phyloP scores from a whole-genome alignment of 2,113 vertebrate genomes.

The Phrynosoma platyrhinos region DNA sequence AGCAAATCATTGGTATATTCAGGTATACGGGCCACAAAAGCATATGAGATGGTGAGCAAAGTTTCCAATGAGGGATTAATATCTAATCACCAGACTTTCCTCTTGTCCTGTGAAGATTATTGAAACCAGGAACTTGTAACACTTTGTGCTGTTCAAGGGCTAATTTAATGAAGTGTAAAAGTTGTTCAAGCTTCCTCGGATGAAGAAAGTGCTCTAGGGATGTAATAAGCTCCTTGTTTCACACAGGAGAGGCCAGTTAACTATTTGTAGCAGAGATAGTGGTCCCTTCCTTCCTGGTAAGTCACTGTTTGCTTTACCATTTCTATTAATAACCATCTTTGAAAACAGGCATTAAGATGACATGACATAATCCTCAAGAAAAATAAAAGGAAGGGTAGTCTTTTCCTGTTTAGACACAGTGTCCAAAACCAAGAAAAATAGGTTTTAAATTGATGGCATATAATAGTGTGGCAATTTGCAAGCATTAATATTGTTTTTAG shows the following conservation, averaged over 20 bases:
- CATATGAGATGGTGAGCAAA: neutral
- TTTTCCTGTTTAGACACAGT: constrained; percentile 75
- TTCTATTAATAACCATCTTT: constrained; percentile 66
- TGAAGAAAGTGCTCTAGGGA: constrained; percentile 47
- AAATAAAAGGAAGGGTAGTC: constrained; percentile 66
- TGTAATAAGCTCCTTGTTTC: constrained; percentile 51
- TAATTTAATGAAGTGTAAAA: neutral
- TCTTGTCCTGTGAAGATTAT: constrained; percentile 20
- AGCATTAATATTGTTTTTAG: constrained; percentile 30
- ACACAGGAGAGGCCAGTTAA: constrained; percentile 25
- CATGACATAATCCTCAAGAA: constrained; percentile 55
- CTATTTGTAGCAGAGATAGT: constrained; percentile 41
- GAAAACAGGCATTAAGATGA: constrained; percentile 59
- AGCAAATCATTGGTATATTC: neutral
- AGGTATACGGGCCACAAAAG: neutral
- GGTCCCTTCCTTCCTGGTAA: constrained; percentile 67
- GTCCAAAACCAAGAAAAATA: constrained; percentile 70
- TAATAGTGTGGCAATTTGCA: constrained; percentile 29
- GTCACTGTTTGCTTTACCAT: constrained; percentile 63
- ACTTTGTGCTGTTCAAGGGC: constrained; percentile 17
- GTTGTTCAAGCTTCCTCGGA: constrained; percentile 30
- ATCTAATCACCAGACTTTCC: constrained; percentile 3
- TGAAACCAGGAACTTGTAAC: neutral
- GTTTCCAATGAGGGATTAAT: neutral
- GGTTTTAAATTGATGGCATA: constrained; percentile 55